Evolutionary conservation across 2,113 vertebrate genomes (phyloP).

Genomic region (Eretmochelys imbricata): DNA sequence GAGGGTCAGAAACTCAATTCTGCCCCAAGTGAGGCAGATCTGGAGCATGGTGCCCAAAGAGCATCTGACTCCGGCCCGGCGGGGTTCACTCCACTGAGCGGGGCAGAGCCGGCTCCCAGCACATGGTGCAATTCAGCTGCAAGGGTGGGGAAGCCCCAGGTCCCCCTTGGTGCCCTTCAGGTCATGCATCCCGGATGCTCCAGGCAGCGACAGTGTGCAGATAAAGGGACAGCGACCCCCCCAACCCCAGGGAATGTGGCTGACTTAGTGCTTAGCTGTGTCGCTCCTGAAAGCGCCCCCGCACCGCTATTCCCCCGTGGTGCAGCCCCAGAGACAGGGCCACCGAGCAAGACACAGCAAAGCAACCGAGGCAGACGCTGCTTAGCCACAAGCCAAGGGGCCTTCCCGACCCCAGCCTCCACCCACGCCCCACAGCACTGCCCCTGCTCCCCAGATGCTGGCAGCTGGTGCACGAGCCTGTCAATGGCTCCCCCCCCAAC

Average conservation of each 20-base stretch:
- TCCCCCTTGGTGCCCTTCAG: fast-evolving
- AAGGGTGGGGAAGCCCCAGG: neutral
- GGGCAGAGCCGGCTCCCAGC: neutral
- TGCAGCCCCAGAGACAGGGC: neutral
- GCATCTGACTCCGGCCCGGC: neutral
- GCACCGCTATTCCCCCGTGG: fast-evolving
- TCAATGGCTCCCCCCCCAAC: neutral
- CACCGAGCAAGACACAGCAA: fast-evolving
- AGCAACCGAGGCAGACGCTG: fast-evolving
- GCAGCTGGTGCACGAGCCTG: neutral
- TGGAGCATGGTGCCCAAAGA: neutral
- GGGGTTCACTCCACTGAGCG: too few species aligned
- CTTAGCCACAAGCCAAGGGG: neutral
- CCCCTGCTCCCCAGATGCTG: neutral
- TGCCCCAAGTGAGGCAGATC: too few species aligned
- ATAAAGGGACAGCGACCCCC: neutral
- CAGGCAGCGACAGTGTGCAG: neutral
- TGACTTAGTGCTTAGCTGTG: neutral
- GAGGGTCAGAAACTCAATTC: neutral
- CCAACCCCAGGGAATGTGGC: fast-evolving
- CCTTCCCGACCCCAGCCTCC: fast-evolving
- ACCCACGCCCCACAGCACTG: neutral
- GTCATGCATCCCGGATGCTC: neutral
- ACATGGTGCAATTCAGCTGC: neutral
- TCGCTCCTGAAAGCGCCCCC: fast-evolving